Base-by-base conservation (phyloP, 1,140 invertebrate genomes). In the Aphelenchoides fujianensis region DNA sequence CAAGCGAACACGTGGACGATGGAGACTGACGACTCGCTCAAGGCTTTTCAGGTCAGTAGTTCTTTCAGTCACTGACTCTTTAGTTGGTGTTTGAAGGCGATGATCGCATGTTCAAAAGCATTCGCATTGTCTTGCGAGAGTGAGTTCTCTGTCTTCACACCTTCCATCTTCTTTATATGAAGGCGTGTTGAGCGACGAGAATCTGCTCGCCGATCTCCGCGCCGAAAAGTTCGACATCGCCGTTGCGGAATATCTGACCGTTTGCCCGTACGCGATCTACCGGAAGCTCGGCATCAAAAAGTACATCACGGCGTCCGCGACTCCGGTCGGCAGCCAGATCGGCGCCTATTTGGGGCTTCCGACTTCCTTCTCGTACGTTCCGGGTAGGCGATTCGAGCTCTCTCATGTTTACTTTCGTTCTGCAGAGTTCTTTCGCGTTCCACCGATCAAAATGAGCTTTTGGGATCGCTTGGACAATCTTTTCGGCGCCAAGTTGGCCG, bases 241-340 rank as follows among this genome's bases (percentile, higher is more conserved):
- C 37, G 74, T 75, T 31, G 16, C 75, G 30, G 74, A 75, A 41
- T 72, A 23, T 32, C 41, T 76, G 12, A 73, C 77, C 37, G 27
- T 28, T 0, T 77, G 75, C 31, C 28, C 71, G 23, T 72, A 78
- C 34, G 34, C 67, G n/a, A 28, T 78, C 31, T 75, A 77, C 16
- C 37, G 67, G 27, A 12, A 59, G 30, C n/a, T 78, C 5, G 76
- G 70, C n/a, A 75, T 75, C 34, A 16, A 69, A 31, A 63, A 77
- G 2, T 72, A 32, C 16, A 28, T 78, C 27, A 41, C 32, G 27
- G 74, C 64, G n/a, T 73, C 76, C n/a, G 19, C 73, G 0, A 68
- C 63, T 31, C 74, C 73, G 31, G 27, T 74, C 16, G 62, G 34
- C 23, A 3, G 12, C 27, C 16, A 30, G n/a, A 27, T 71, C 5